Base-by-base conservation (phyloP, 2,113 vertebrate genomes). In the Heterotilapia buettikoferi region DNA sequence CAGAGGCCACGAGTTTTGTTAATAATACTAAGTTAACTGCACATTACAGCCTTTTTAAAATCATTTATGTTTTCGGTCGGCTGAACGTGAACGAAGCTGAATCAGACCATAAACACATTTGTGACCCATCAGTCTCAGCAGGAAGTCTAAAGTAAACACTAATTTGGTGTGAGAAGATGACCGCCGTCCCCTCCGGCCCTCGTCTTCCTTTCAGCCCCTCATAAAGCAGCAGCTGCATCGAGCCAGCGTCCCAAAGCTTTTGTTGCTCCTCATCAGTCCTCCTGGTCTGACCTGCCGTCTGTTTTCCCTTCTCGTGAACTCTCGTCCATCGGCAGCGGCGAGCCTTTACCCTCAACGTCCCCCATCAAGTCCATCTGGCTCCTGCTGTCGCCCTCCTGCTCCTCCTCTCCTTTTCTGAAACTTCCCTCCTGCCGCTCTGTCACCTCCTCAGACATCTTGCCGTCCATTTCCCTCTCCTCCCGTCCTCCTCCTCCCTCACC, bases 231-330 rank as follows among this genome's bases (percentile, higher is more conserved):
- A 40, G 33, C 83, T 85, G 68, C n/a, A 66, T 78, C 18, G 10
- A 78, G 73, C 57, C 18, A 52, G 47, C 29, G n/a, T 47, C 31
- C 50, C 95, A 96, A 97, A 97, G 97, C 97, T 97, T 92, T 96
- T 96, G 96, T 97, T 97, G 96, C 96, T 95, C 18, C 61, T 24
- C 43, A 81, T 95, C 86, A 93, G 89, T 98, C 97, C 95, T 98
- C 97, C 40, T 97, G 97, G 95, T 98, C 97, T 94, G 97, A 97
- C 97, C 97, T 98, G 93, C 97, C 96, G 95, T 97, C 97, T 95
- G 97, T 98, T 96, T 98, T 98, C 93, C 97, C 97, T 95, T 98
- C 98, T 96, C 97, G 96, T 24, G 97, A 98, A 92, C 97, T 97
- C 94, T 98, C 96, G 89, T 99, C 98, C 97, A 98, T 97, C 94